Base-by-base conservation (phyloP, 2,113 vertebrate species). In the Arvicanthis niloticus region DNA sequence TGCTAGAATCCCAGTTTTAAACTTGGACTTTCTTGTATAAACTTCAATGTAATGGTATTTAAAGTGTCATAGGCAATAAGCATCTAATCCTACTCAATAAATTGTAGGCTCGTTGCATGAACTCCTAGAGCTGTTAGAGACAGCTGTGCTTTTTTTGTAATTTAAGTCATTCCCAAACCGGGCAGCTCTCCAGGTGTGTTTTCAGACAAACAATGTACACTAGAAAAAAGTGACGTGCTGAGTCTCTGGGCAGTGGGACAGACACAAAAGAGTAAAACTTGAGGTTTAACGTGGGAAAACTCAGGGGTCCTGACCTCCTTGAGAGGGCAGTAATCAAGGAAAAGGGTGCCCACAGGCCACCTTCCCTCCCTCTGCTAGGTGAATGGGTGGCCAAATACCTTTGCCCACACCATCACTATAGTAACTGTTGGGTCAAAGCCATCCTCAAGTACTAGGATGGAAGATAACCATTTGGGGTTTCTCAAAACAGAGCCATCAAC, bases 31-130 rank as follows among this genome's bases (percentile, higher is more conserved):
- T 98, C 98, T 99, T 99, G 98, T 98, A 98, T 99, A 99, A 99
- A 99, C 98, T 98, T 98, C 98, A 98, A 98, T 99, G 98, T 99
- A 99, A 99, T 99, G 98, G 98, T 99, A 99, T 99, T 99, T 99
- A 98, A 99, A 99, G 99, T 99, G 99, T 99, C 99, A 99, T 98
- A 99, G 98, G 98, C 98, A 99, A 99, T 99, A 99, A 99, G 98
- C 98, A 98, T 99, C 98, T 99, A 98, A 99, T 98, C 98, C 98
- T 98, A 97, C 98, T 98, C 99, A 98, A 99, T 99, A 99, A 98
- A 99, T 99, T 98, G 98, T 99, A 99, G 98, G 97, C 98, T 98
- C 92, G 92, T 98, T 98, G 98, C 98, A 98, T 98, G 98, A 98
- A 98, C 98, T 98, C 98, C 96, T 97, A 98, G 98, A 98, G 98